phyloP scores from a whole-genome alignment of 2,888 invertebrate species.

The Epirrita christyi region DNA sequence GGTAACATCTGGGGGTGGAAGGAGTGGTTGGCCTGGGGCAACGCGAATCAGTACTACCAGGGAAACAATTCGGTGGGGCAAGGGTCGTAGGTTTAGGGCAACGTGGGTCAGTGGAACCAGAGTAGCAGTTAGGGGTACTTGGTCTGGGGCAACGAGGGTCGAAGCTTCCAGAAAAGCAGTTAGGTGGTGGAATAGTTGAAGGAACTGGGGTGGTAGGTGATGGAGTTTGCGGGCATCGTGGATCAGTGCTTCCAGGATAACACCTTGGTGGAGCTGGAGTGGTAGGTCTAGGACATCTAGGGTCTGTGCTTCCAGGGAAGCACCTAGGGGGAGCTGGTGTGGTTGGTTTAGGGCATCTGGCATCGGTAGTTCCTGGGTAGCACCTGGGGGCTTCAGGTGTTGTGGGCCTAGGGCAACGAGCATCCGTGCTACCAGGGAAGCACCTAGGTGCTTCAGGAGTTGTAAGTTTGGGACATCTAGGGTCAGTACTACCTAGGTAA shows the following conservation, averaged over 20 bases:
- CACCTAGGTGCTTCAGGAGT: constrained; percentile 54
- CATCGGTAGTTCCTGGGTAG: constrained; percentile 59
- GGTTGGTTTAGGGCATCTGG: constrained; percentile 47
- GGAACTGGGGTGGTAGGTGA: constrained; percentile 34
- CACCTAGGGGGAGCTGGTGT: constrained; percentile 45
- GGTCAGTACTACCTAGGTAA: constrained; percentile 40
- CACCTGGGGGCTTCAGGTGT: constrained; percentile 50
- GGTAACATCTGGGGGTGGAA: constrained; percentile 44
- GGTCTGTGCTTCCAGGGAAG: constrained; percentile 46
- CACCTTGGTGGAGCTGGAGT: constrained; percentile 44
- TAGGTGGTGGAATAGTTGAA: constrained; percentile 26
- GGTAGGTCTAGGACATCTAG: constrained; percentile 49
- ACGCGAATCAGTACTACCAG: constrained; percentile 46
- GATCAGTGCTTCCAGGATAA: constrained; percentile 48
- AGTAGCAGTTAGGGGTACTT: constrained; percentile 44
- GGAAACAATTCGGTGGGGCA: constrained; percentile 38
- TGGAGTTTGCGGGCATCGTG: constrained; percentile 47
- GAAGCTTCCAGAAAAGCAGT: constrained; percentile 40
- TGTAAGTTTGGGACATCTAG: too few species aligned
- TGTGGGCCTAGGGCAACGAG: constrained; percentile 46
- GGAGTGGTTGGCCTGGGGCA: constrained; percentile 50
- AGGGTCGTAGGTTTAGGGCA: constrained; percentile 49
- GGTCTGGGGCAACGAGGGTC: constrained; percentile 42
- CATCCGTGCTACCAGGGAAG: constrained; percentile 43
- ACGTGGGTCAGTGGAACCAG: constrained; percentile 46